Conservation (phyloP, 2,113 vertebrate species). For the Corydoras sp. region DNA sequence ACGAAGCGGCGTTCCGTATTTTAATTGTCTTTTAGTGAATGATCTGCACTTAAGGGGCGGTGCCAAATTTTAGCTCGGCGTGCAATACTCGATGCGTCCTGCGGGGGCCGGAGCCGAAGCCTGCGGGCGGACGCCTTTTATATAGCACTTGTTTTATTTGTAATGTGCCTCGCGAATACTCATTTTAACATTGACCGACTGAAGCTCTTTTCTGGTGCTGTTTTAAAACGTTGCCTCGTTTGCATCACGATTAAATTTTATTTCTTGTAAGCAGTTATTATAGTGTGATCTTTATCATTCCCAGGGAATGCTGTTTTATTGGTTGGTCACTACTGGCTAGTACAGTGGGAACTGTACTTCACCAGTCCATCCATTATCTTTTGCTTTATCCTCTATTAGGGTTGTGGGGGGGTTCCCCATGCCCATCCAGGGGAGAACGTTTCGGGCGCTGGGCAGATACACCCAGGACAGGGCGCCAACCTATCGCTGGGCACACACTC, state of each 20-base stretch:
- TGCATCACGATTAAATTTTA: not conserved
- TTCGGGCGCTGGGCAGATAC: no score
- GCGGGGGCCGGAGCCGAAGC: not conserved
- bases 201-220: conserved; percentile 6
- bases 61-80: not conserved
- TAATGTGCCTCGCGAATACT: not conserved
- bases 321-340: no score
- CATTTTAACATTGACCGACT: not conserved
- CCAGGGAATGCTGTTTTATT: no score
- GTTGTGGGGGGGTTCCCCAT: no score
- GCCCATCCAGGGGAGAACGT: no score
- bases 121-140: not conserved
- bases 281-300: not conserved
- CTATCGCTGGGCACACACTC: no score
- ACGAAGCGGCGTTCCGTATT: not conserved
- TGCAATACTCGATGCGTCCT: not conserved
- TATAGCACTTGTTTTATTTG: not conserved
- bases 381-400: no score
- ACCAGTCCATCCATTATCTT: no score
- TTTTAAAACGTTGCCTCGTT: conserved; percentile 2
- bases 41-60: not conserved
- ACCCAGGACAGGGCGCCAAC: no score
- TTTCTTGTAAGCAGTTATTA: not conserved
- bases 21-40: not conserved
- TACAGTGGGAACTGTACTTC: no score